phyloP scores from a whole-genome alignment of 1,140 invertebrate species.

The Scaptodrosophila lebanonensis region DNA sequence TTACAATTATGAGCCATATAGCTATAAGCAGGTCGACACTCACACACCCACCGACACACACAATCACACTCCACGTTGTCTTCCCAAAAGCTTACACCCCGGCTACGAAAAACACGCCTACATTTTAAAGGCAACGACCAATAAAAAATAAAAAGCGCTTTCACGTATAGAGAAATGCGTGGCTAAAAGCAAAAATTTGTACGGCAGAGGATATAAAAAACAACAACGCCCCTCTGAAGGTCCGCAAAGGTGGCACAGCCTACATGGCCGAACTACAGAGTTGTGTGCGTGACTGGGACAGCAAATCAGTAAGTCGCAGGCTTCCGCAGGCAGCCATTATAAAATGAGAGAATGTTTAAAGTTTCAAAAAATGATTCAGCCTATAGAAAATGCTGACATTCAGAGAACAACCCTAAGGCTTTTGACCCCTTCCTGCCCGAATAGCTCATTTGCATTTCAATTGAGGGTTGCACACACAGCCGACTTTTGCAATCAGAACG shows the following conservation, averaged over 20 bases:
- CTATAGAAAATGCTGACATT: background rate
- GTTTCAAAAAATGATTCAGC: background rate
- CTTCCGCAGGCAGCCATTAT: slow-evolving; percentile 28
- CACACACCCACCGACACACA: slow-evolving; percentile 2
- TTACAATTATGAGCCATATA: slow-evolving; percentile 27
- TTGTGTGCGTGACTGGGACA: too few relatives aligned
- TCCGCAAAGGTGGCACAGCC: too few relatives aligned
- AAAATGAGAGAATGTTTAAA: slow-evolving; percentile 14
- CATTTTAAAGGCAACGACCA: slow-evolving; percentile 37
- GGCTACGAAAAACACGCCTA: slow-evolving; percentile 30
- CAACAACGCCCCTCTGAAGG: too few relatives aligned
- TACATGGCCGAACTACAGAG: too few relatives aligned
- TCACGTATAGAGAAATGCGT: background rate
- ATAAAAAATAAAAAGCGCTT: slow-evolving; percentile 37
- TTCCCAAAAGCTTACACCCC: slow-evolving; percentile 1
- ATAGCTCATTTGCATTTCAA: slow-evolving; percentile 55
- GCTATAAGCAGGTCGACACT: background rate
- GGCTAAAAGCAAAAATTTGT: too few relatives aligned
- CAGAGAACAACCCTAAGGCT: slow-evolving; percentile 11
- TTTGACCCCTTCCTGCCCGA: slow-evolving; percentile 17
- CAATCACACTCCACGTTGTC: background rate
- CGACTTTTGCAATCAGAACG: too few relatives aligned
- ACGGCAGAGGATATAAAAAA: too few relatives aligned
- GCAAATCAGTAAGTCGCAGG: too few relatives aligned
- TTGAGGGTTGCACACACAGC: slow-evolving; percentile 29